phyloP scores from a whole-genome alignment of 2,888 invertebrate species.

The Ochropleura plecta region DNA sequence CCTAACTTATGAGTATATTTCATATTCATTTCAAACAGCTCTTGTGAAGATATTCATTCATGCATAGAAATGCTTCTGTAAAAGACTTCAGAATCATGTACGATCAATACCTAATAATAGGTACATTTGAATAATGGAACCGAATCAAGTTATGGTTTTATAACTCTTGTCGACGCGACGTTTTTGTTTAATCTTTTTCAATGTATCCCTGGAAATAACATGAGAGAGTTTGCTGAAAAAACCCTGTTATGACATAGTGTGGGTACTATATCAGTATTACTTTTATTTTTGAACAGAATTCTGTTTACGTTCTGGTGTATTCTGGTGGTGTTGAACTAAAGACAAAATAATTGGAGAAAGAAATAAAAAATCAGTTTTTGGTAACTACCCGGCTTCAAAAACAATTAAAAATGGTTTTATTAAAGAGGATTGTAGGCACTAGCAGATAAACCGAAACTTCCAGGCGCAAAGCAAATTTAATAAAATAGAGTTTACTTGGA shows the following conservation, averaged over 20 bases:
- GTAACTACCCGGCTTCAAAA: constrained; percentile 10
- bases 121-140: constrained; percentile 50
- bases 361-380: constrained; percentile 13
- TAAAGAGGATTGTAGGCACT: neutral
- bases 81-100: constrained; percentile 38
- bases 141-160: constrained; percentile 38
- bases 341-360: constrained; percentile 41
- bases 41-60: constrained; percentile 29
- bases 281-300: constrained; percentile 28
- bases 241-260: neutral
- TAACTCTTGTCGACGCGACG: constrained; percentile 22
- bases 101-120: constrained; percentile 28
- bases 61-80: constrained; percentile 30
- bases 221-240: constrained; percentile 7
- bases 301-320: constrained; percentile 19
- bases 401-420: constrained; percentile 26
- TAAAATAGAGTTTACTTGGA: neutral
- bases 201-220: constrained; percentile 15
- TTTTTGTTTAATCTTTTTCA: constrained; percentile 23
- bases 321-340: constrained; percentile 10
- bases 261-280: constrained; percentile 7
- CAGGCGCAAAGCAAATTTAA: neutral
- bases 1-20: constrained; percentile 15
- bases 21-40: constrained; percentile 24
- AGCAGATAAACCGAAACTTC: neutral